phyloP scores from a whole-genome alignment of 2,888 invertebrate species.

The Ectemnius continuus region DNA sequence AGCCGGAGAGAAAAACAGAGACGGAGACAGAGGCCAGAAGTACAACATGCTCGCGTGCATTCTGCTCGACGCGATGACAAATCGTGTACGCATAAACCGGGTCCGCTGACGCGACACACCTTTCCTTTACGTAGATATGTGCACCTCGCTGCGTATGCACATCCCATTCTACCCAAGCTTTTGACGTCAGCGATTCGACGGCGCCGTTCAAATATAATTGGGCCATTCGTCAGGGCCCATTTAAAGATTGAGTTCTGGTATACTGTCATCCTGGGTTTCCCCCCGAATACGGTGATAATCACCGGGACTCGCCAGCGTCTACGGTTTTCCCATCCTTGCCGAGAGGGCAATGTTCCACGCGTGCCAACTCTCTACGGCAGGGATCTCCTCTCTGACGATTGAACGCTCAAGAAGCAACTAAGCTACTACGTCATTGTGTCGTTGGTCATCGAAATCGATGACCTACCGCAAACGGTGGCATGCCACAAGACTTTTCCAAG shows the following conservation, averaged over 20 bases:
- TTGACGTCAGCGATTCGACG: neutral
- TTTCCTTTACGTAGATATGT: conserved; percentile 23
- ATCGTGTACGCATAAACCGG: conserved; percentile 26
- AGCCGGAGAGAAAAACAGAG: neutral
- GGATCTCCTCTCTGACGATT: conserved; percentile 30
- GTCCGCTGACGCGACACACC: conserved; percentile 25
- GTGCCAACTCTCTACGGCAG: conserved; percentile 8
- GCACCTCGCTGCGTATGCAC: neutral
- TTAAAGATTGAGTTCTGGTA: neutral
- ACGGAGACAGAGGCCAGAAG: neutral
- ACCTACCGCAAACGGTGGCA: conserved; percentile 39
- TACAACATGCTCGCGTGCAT: neutral
- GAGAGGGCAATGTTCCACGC: conserved; percentile 40
- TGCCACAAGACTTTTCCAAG: conserved; percentile 34
- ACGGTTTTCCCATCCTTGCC: conserved; percentile 29
- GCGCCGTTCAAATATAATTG: conserved; percentile 26
- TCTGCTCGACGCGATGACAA: neutral
- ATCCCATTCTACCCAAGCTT: neutral
- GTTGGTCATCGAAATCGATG: conserved; percentile 27
- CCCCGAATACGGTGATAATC: too few species aligned
- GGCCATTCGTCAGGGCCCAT: neutral
- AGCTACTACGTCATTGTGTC: conserved; percentile 42
- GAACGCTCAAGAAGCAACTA: neutral
- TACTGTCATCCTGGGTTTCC: too few species aligned
- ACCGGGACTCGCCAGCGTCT: conserved; percentile 7